These are phyloP conservation scores for Drosophila buzzatii DNA, from an alignment of 2,888 invertebrate species.

Conservation along the genomic window DNA sequence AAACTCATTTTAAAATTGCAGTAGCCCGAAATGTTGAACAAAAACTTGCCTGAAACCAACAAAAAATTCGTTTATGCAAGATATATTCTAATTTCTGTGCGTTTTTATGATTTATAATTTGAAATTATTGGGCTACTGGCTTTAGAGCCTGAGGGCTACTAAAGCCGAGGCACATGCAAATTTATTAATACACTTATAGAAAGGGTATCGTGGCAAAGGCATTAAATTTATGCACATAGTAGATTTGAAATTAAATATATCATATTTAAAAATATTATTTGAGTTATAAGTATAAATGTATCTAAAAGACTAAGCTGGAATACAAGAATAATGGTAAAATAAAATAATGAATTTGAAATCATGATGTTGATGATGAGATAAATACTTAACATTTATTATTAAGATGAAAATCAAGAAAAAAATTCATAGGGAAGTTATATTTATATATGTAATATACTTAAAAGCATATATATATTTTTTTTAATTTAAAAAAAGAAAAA, in stretches of 20 bases:
- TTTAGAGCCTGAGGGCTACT: constrained; percentile 53
- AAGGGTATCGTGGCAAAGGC: background rate
- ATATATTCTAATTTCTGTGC: constrained; percentile 71
- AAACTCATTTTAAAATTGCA: constrained; percentile 62
- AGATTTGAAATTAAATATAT: too few species aligned
- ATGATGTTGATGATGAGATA: too few species aligned
- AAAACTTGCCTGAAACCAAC: constrained; percentile 28
- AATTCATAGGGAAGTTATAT: too few species aligned
- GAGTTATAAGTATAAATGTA: too few species aligned
- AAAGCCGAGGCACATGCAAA: constrained; percentile 58
- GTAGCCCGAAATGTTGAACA: constrained; percentile 53
- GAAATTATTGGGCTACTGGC: constrained; percentile 75
- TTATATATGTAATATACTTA: too few species aligned
- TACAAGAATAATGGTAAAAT: too few species aligned
- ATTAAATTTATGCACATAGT: background rate
- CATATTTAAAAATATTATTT: too few species aligned
- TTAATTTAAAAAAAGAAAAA: background rate
- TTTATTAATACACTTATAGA: constrained; percentile 33
- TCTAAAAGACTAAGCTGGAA: too few species aligned
- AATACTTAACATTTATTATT: background rate
- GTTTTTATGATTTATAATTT: constrained; percentile 77
- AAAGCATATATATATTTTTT: too few species aligned
- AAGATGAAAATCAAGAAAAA: background rate
- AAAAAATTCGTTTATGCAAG: constrained; percentile 29
- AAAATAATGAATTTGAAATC: too few species aligned